phyloP scores from a whole-genome alignment of 2,797 vertebrate genomes.

The Propithecus deckenii region DNA sequence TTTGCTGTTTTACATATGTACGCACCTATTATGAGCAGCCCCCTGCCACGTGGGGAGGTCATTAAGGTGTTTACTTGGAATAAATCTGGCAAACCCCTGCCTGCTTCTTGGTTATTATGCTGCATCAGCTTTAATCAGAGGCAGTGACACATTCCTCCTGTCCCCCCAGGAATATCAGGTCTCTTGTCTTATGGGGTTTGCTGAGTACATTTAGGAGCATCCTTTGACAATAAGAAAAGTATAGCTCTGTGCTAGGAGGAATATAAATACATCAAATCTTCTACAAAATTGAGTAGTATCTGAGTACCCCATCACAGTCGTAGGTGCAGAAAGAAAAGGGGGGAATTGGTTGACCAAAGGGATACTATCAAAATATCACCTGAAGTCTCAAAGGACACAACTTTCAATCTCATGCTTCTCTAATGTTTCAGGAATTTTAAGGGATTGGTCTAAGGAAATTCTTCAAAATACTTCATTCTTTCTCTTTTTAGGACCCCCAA shows the following conservation, averaged over 20 bases:
- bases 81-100: slow-evolving; percentile 37
- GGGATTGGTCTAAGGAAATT: not conserved
- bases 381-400: not conserved
- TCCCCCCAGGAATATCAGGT: slow-evolving; percentile 26
- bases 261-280: not conserved
- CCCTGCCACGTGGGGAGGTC: slow-evolving; percentile 50
- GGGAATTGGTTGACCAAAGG: not conserved
- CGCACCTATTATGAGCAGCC: slow-evolving; percentile 24
- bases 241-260: not conserved
- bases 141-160: not conserved
- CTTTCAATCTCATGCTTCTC: not conserved
- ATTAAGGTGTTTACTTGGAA: slow-evolving; percentile 52
- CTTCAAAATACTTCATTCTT: not conserved
- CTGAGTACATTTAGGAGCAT: not conserved
- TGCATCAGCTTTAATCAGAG: slow-evolving; percentile 13
- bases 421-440: not conserved
- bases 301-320: not conserved
- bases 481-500: not conserved
- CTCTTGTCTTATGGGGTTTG: not conserved
- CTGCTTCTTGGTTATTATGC: slow-evolving; percentile 13
- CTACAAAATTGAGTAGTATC: not conserved
- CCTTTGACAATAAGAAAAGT: not conserved
- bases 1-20: slow-evolving; percentile 62
- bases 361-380: not conserved
- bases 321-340: not conserved